These are phyloP conservation scores for Gerris lacustris DNA, from an alignment of 2,888 invertebrate species.

Conservation along the genomic window DNA sequence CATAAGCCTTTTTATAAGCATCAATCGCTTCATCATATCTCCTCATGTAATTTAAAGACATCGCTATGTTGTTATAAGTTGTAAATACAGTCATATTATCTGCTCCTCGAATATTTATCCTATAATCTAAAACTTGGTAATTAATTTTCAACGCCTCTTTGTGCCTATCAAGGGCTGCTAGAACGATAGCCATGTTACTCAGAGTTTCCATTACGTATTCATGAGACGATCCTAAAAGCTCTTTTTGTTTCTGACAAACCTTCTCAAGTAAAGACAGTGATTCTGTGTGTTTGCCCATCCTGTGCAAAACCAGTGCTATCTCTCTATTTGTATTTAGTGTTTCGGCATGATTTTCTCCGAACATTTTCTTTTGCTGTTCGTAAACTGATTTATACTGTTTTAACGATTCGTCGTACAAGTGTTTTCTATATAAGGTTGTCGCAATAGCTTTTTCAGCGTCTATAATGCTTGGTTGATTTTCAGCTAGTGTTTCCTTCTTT, in stretches of 20 bases:
- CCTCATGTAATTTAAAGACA: neutral
- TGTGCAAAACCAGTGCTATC: neutral
- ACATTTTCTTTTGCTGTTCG: neutral
- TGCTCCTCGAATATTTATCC: neutral
- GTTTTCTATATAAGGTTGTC: neutral
- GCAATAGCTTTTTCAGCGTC: neutral
- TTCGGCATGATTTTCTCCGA: neutral
- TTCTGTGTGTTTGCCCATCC: neutral
- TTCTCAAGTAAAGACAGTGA: neutral
- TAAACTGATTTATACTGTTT: neutral
- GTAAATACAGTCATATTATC: neutral
- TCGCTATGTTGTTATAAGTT: neutral
- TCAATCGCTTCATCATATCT: constrained; percentile 8
- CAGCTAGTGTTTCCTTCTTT: neutral
- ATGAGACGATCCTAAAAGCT: neutral
- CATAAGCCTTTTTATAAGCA: neutral
- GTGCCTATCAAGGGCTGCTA: neutral
- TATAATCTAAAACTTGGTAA: neutral
- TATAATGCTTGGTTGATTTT: neutral
- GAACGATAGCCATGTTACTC: neutral
- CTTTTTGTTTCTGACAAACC: neutral
- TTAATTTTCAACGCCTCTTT: constrained; percentile 6
- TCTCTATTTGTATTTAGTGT: neutral
- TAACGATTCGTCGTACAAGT: neutral
- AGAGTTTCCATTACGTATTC: neutral